phyloP scores from a whole-genome alignment of 2,797 vertebrate genomes.

The Oryzias sinensis region DNA sequence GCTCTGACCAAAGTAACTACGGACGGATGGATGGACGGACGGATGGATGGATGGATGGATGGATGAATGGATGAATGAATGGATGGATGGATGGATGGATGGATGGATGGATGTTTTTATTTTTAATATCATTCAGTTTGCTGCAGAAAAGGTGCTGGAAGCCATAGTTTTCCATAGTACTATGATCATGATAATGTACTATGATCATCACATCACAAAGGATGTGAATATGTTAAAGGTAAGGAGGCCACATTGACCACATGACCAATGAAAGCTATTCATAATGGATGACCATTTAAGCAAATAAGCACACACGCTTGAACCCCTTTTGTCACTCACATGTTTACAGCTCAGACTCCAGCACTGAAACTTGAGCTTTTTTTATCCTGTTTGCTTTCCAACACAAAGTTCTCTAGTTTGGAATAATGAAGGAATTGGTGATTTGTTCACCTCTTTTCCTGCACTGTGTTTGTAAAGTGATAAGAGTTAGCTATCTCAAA shows the following conservation, averaged over 20 bases:
- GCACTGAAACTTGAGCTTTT: conserved; percentile 14
- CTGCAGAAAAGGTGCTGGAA: too few relatives aligned
- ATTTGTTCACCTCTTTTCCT: neutral
- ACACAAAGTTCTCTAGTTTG: conserved; percentile 7
- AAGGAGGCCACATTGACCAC: conserved; percentile 14
- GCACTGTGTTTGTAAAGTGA: conserved; percentile 4
- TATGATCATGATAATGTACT: too few relatives aligned
- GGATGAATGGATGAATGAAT: too few relatives aligned
- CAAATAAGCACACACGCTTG: conserved; percentile 68
- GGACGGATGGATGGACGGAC: too few relatives aligned
- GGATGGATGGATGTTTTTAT: too few relatives aligned
- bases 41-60: too few relatives aligned
- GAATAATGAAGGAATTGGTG: neutral
- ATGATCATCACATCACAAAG: too few relatives aligned
- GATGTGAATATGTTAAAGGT: too few relatives aligned
- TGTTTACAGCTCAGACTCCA: conserved; percentile 53
- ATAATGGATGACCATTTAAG: conserved; percentile 74
- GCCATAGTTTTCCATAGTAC: neutral
- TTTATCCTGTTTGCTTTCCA: neutral
- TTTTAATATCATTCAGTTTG: too few relatives aligned
- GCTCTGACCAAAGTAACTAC: too few relatives aligned
- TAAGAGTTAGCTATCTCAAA: conserved; percentile 13
- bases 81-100: too few relatives aligned
- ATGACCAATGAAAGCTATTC: conserved; percentile 66
- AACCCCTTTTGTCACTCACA: conserved; percentile 32